phyloP scores from a whole-genome alignment of 2,888 invertebrate genomes.

The Dioctria linearis region DNA sequence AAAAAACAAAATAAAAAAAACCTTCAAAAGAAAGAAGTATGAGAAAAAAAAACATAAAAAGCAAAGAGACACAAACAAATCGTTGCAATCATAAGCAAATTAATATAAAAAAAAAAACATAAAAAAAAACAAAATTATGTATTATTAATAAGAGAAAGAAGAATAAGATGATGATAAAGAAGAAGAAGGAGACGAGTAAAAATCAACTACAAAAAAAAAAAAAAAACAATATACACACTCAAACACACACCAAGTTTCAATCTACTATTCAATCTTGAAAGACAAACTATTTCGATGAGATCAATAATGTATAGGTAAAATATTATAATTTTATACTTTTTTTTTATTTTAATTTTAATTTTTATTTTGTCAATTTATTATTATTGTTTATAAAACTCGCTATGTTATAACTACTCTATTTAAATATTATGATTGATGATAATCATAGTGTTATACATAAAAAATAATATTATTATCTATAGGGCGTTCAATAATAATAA shows the following conservation, averaged over 20 bases:
- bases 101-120: constrained; percentile 24
- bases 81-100: constrained; percentile 45
- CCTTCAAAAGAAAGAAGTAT: too few species aligned
- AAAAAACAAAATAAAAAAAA: too few species aligned
- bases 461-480: constrained; percentile 11
- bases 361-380: neutral
- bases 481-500: constrained; percentile 34
- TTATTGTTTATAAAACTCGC: constrained; percentile 37
- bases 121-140: constrained; percentile 10
- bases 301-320: too few species aligned
- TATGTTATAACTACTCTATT: constrained; percentile 33
- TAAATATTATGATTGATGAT: neutral
- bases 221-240: too few species aligned
- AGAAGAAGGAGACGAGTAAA: too few species aligned
- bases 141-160: constrained; percentile 32
- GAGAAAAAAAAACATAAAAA: neutral
- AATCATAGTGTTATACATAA: too few species aligned
- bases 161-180: too few species aligned
- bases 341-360: too few species aligned
- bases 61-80: constrained; percentile 39
- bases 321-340: too few species aligned
- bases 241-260: constrained; percentile 10
- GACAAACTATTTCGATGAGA: constrained; percentile 7
- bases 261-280: constrained; percentile 28
- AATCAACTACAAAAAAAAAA: too few species aligned